Conservation (phyloP, 2,888 invertebrate genomes). For the Ennomos fuscantarius region DNA sequence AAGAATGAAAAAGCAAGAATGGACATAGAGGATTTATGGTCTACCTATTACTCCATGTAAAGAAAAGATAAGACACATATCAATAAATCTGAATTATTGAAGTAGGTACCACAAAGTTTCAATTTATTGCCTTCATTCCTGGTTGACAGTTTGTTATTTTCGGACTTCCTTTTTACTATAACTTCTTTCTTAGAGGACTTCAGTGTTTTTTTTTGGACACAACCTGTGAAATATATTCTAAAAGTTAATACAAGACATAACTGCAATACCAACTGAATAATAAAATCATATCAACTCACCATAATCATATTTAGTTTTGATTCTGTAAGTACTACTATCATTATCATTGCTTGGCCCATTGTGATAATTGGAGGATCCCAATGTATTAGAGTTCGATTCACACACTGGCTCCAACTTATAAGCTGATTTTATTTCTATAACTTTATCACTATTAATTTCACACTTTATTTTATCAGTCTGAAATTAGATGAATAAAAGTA, state of each 20-base stretch:
- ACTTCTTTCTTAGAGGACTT: neutral
- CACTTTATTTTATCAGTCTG: too few relatives aligned
- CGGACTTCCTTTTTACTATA: neutral
- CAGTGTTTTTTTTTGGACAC: neutral
- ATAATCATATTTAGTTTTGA: neutral
- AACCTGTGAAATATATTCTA: neutral
- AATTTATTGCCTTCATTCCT: neutral
- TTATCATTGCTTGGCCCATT: neutral
- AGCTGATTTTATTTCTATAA: neutral
- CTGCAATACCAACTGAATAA: neutral
- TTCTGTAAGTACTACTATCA: neutral
- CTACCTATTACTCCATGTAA: too few relatives aligned
- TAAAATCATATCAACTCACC: neutral
- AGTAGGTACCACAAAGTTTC: neutral
- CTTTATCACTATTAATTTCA: neutral
- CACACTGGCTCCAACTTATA: neutral
- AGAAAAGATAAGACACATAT: too few relatives aligned
- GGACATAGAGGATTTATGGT: too few relatives aligned
- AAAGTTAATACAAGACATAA: too few relatives aligned
- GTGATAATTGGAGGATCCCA: neutral
- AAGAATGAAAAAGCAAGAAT: too few relatives aligned
- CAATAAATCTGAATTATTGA: too few relatives aligned
- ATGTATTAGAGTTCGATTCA: constrained; percentile 1
- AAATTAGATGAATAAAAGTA: too few relatives aligned
- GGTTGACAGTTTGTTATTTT: neutral